Percentiles rank a stretch among this genome's conserved stretches.
These are phyloP conservation scores for Subacronicta megacephala DNA, from an alignment of 2,888 invertebrate genomes.

Conservation along the genomic window DNA sequence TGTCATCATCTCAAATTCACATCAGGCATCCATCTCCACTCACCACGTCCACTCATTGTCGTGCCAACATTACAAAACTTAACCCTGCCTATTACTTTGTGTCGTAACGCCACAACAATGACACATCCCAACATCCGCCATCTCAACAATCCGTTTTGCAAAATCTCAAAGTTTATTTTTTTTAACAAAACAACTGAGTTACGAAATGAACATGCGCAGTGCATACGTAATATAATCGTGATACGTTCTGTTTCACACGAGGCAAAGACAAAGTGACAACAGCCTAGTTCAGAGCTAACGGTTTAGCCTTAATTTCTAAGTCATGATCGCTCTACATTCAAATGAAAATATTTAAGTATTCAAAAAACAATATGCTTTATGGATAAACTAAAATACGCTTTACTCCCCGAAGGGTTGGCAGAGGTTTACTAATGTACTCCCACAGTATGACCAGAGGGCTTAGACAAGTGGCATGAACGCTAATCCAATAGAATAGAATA, in stretches of 20 bases:
- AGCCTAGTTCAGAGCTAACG: constrained; percentile 15
- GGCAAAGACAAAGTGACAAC: constrained; percentile 41
- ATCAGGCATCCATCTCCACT: no score
- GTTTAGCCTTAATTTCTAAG: constrained; percentile 40
- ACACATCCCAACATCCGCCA: constrained; percentile 46
- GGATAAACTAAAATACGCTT: no score
- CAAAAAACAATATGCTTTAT: background rate
- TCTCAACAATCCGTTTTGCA: constrained; percentile 54
- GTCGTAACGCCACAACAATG: constrained; percentile 50
- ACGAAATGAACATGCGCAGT: constrained; percentile 48
- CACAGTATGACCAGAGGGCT: no score
- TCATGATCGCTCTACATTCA: constrained; percentile 14
- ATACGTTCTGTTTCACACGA: constrained; percentile 65
- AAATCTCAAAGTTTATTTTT: constrained; percentile 50
- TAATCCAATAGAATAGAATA: no score
- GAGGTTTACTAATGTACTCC: no score
- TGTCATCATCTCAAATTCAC: no score
- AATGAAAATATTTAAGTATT: background rate
- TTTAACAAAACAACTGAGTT: constrained; percentile 52
- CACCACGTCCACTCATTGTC: background rate
- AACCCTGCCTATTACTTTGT: constrained; percentile 41
- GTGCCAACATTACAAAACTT: constrained; percentile 29
- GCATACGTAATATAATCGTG: constrained; percentile 55
- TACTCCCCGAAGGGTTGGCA: no score
- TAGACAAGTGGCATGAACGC: no score